These are phyloP conservation scores for Pseudotriccus pelzelni DNA, from an alignment of 2,797 vertebrate genomes.

Conservation along the genomic window DNA sequence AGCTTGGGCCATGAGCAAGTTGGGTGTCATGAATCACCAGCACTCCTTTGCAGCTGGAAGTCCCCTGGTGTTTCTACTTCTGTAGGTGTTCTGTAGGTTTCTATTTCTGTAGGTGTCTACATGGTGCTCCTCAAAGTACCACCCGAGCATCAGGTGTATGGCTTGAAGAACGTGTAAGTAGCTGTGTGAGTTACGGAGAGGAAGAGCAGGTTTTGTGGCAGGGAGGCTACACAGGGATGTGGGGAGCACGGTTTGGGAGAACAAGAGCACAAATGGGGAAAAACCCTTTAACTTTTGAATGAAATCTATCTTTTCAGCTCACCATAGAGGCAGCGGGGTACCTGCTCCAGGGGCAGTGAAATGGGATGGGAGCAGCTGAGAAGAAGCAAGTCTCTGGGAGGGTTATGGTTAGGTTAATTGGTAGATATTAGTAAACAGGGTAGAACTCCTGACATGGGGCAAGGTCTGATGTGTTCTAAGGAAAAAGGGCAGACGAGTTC, in stretches of 20 bases:
- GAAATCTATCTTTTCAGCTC: not conserved
- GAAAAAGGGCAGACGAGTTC: not conserved
- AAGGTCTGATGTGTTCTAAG: accelerated
- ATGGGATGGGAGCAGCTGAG: not conserved
- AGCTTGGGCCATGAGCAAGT: accelerated
- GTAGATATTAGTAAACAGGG: not conserved
- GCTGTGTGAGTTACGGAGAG: not conserved
- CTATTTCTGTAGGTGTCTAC: not conserved
- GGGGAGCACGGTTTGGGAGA: not conserved
- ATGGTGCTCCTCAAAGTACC: not conserved
- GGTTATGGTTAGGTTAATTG: not conserved
- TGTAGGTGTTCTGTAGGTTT: not conserved
- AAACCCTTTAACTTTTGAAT: not conserved
- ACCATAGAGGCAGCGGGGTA: not conserved
- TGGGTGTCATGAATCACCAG: not conserved
- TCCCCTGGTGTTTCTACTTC: not conserved
- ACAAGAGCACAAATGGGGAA: not conserved
- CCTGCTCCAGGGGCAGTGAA: not conserved
- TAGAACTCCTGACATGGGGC: not conserved
- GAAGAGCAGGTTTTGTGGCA: not conserved
- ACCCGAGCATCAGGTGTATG: not conserved
- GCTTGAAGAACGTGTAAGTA: not conserved
- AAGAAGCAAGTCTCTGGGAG: not conserved
- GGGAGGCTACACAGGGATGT: not conserved
- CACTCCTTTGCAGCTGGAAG: not conserved